phyloP scores from a whole-genome alignment of 2,888 invertebrate genomes.

The Quadroppia sp. region DNA sequence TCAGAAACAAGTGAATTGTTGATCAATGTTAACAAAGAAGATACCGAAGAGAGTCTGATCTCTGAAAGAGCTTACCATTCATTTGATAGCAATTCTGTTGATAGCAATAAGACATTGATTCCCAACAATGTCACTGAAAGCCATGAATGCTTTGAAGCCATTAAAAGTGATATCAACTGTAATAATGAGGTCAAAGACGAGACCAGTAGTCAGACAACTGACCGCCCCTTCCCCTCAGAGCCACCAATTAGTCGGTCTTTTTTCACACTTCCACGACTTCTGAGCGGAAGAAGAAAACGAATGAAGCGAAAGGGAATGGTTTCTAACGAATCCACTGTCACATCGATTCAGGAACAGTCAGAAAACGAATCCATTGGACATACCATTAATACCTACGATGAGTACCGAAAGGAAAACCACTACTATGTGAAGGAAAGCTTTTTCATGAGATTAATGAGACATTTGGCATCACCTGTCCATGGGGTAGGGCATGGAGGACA shows the following conservation, averaged over 20 bases:
- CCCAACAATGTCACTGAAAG: conserved; percentile 7
- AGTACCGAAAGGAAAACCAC: background rate
- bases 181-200: conserved; percentile 1
- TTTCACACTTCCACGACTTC: conserved; percentile 24
- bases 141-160: background rate
- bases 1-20: conserved; percentile 20
- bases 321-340: background rate
- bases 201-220: background rate
- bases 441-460: conserved; percentile 21
- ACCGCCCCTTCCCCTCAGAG: background rate
- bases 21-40: conserved; percentile 12
- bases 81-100: conserved; percentile 12
- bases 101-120: conserved; percentile 32
- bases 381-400: background rate
- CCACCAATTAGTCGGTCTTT: conserved; percentile 4
- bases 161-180: background rate
- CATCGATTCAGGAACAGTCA: conserved; percentile 8
- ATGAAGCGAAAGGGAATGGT: conserved; percentile 21
- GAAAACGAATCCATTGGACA: conserved; percentile 25
- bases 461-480: conserved; percentile 32
- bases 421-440: conserved; percentile 26
- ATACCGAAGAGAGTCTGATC: background rate
- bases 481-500: background rate
- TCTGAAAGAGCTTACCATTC: background rate
- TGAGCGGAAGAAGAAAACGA: conserved; percentile 22